Percentiles rank a stretch among this genome's conserved stretches.
These are phyloP conservation scores for Synergus laeviventris DNA, from an alignment of 2,888 invertebrate species.

Conservation along the genomic window DNA sequence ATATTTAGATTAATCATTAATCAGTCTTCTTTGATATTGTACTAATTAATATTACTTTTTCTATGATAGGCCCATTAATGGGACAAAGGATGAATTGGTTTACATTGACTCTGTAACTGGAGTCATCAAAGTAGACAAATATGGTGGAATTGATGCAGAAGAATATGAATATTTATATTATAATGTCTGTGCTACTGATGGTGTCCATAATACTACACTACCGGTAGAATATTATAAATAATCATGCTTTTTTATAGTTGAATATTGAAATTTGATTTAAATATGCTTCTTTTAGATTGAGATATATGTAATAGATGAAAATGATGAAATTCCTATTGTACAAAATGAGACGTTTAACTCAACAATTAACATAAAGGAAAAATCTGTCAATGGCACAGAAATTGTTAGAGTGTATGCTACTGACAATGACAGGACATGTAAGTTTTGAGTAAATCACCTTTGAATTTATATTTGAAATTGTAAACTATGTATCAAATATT, in stretches of 20 bases:
- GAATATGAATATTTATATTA: constrained; percentile 77
- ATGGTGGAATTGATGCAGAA: constrained; percentile 78
- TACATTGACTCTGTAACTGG: constrained; percentile 78
- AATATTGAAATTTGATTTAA: background rate
- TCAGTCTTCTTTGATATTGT: background rate
- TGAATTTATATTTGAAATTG: background rate
- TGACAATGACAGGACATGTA: constrained; percentile 81
- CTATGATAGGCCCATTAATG: constrained; percentile 73
- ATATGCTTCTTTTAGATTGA: constrained; percentile 75
- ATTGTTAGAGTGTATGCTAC: constrained; percentile 75
- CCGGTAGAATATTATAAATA: constrained; percentile 1
- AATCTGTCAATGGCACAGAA: constrained; percentile 74
- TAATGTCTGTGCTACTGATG: constrained; percentile 78
- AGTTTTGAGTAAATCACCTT: constrained; percentile 53
- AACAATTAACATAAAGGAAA: constrained; percentile 77
- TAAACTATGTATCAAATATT: background rate
- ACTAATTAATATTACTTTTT: background rate
- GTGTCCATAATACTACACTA: constrained; percentile 69
- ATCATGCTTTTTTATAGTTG: background rate
- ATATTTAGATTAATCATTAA: background rate
- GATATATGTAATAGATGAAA: constrained; percentile 80
- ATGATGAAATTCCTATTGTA: constrained; percentile 78
- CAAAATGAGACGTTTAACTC: constrained; percentile 69
- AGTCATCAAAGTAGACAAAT: constrained; percentile 76
- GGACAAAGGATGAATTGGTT: constrained; percentile 77